Conservation (phyloP, 2,113 vertebrate species). For the Melanerpes formicivorus region DNA sequence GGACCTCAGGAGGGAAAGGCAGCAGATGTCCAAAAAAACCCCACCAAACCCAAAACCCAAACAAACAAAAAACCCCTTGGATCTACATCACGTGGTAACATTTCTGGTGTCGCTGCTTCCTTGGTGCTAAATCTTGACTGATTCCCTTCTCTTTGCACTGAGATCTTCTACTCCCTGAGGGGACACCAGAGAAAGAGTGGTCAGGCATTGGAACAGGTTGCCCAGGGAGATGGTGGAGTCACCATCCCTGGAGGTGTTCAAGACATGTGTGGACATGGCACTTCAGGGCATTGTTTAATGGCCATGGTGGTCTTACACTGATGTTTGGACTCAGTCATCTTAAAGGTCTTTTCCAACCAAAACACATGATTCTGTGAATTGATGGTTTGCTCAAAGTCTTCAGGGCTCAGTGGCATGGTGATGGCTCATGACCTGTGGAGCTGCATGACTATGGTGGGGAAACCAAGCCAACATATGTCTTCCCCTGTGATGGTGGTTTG, state of each 20-base stretch:
- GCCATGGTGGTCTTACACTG: too few relatives aligned
- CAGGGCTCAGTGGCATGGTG: background rate
- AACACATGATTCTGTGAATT: too few relatives aligned
- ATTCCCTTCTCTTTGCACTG: background rate
- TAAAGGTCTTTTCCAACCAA: too few relatives aligned
- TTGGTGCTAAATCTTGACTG: background rate
- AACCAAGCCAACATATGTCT: background rate
- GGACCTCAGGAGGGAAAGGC: background rate
- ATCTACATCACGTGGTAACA: accelerated
- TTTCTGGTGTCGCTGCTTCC: background rate
- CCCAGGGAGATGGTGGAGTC: too few relatives aligned
- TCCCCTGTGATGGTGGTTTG: accelerated
- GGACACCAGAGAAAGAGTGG: background rate
- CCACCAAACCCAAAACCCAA: too few relatives aligned
- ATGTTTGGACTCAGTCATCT: too few relatives aligned
- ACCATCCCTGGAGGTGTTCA: too few relatives aligned
- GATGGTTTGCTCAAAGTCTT: background rate
- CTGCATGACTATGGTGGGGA: background rate
- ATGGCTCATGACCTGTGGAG: background rate
- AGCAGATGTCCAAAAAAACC: background rate
- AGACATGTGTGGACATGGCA: too few relatives aligned
- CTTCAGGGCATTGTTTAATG: too few relatives aligned
- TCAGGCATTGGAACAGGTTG: too few relatives aligned
- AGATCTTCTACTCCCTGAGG: accelerated
- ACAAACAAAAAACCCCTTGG: too few relatives aligned